phyloP scores from a whole-genome alignment of 2,797 vertebrate species.

The Buceros bicornis region DNA sequence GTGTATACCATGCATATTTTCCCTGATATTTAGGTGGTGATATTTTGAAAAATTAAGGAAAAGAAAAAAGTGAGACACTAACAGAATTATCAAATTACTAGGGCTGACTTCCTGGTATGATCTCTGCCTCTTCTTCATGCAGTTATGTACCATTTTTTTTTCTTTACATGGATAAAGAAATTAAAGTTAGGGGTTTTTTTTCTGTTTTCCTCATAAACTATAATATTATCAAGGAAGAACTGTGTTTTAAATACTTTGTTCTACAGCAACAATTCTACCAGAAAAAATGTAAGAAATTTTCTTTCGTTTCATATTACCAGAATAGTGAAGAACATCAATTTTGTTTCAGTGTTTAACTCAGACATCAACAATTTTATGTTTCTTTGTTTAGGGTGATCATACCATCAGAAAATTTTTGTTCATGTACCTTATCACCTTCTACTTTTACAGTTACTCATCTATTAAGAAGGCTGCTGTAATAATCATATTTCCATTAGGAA shows the following conservation, averaged over 20 bases:
- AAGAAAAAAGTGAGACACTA: not conserved
- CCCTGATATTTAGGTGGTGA: not conserved
- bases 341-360: not conserved
- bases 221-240: not conserved
- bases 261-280: not conserved
- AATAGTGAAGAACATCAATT: not conserved
- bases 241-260: not conserved
- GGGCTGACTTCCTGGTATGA: not conserved
- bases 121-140: not conserved
- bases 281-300: not conserved
- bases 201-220: not conserved
- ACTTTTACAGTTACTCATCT: not conserved
- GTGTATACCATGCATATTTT: not conserved
- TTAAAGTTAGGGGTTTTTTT: not conserved
- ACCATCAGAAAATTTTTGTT: not conserved
- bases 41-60: not conserved
- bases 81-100: not conserved
- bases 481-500: not conserved
- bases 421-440: not conserved
- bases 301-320: not conserved
- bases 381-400: not conserved
- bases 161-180: not conserved
- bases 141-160: not conserved
- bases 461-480: not conserved
- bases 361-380: not conserved